Evolutionary conservation across 2,113 vertebrate species (phyloP), one percentile per base, ranked within the genome.

Genomic region (Phalacrocorax brasilianus): DNA sequence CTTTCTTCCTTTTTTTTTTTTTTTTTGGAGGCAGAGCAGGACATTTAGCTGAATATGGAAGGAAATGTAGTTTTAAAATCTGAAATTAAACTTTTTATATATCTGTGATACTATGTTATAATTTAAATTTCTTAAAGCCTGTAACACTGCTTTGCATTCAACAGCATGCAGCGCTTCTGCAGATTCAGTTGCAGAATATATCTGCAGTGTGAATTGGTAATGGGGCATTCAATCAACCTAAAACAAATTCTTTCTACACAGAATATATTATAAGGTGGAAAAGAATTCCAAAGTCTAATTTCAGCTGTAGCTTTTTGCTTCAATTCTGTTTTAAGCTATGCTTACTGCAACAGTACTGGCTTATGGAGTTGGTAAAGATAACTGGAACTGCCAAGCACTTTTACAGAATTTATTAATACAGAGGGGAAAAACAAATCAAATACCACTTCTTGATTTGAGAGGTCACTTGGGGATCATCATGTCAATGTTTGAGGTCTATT

Each of bases 171-270:
- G 72, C 44, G 66, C 28, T 89, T 91, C 78, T 87, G n/a, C 49
- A 94, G 70, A 74, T 33, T 85, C 71, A 35, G 11, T 84, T 93
- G 49, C 45, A 96, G 94, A 96, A 93, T 80, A 73, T 68, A 67
- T 91, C 45, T 80, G 35, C 65, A 72, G 12, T 65, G 32, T 85
- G 81, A 96, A 95, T 85, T 88, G 55, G 65, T 93, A 94, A 97
- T 92, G 71, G 85, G 68, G 32, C 73, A 81, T 95, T 91, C 86
- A 96, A 95, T 93, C 92, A 94, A 81, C 35, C 68, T 92, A 67
- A 85, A 97, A 50, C 50, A 96, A 95, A 84, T 56, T 91, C 18
- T 65, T 89, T 91, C 80, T 50, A 50, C 40, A 59, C 66, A 80
- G 73, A 94, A 94, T 94, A 74, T 76, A n/a, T 93, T 95, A 86